Percentiles rank a stretch among this genome's conserved stretches.
Conservation (phyloP, 2,888 invertebrate species). For the Nephrocerus scutellatus region DNA sequence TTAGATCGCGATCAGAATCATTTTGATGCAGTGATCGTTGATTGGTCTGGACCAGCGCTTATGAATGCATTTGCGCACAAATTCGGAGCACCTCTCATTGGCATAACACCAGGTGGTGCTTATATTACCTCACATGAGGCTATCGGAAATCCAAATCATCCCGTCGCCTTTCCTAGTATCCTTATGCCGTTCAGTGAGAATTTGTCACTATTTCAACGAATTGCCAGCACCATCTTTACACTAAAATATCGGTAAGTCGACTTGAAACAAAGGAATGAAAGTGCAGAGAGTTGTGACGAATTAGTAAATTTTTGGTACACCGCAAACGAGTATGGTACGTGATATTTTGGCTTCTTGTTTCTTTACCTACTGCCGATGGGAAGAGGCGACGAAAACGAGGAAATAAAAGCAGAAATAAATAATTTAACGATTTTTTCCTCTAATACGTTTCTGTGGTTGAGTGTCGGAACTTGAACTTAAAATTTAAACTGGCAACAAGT, state of each 20-base stretch:
- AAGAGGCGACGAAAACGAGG: too few species aligned
- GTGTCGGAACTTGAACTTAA: too few species aligned
- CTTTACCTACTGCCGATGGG: too few species aligned
- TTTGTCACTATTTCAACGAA: slow-evolving; percentile 44
- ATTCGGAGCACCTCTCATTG: slow-evolving; percentile 52
- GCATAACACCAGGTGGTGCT: slow-evolving; percentile 50
- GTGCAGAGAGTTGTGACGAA: too few species aligned
- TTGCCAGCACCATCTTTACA: slow-evolving; percentile 26
- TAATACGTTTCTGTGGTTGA: too few species aligned
- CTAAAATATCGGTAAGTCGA: slow-evolving; percentile 26
- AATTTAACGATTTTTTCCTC: too few species aligned
- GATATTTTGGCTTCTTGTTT: too few species aligned
- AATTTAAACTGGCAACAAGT: too few species aligned
- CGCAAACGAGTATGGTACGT: too few species aligned
- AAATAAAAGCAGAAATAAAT: too few species aligned
- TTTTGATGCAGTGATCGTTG: slow-evolving; percentile 55
- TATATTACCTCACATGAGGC: slow-evolving; percentile 50
- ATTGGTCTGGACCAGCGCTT: slow-evolving; percentile 50
- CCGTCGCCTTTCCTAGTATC: slow-evolving; percentile 50
- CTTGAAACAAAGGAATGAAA: too few species aligned
- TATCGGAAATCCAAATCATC: slow-evolving; percentile 52
- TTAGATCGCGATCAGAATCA: slow-evolving; percentile 34
- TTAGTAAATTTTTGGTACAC: too few species aligned
- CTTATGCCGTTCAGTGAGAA: slow-evolving; percentile 48
- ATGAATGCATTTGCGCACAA: slow-evolving; percentile 51